Conservation (phyloP, 2,797 vertebrate genomes). For the Setipinna tenuifilis region DNA sequence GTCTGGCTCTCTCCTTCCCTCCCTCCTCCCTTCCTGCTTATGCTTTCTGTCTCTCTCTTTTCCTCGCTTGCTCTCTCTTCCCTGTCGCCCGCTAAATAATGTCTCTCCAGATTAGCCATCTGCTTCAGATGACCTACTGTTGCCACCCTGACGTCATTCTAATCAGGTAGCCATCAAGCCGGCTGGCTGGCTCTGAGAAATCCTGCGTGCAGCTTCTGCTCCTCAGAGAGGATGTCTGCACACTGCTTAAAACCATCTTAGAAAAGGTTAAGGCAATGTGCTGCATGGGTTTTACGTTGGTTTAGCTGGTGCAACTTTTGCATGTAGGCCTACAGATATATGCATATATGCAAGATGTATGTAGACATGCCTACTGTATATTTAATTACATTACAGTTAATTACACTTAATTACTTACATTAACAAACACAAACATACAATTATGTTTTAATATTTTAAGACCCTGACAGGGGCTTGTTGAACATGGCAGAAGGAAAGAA, state of each 20-base stretch:
- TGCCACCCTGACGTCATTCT: slow-evolving; percentile 64
- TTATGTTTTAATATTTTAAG: neutral
- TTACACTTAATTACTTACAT: neutral
- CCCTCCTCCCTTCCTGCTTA: neutral
- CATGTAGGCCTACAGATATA: too few species aligned
- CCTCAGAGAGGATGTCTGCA: too few species aligned
- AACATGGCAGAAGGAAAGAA: neutral
- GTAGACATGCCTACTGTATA: too few species aligned
- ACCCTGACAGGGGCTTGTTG: too few species aligned
- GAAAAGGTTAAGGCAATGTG: too few species aligned
- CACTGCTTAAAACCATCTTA: too few species aligned
- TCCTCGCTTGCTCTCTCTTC: slow-evolving; percentile 18
- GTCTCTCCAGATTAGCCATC: slow-evolving; percentile 71
- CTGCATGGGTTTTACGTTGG: neutral
- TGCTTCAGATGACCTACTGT: slow-evolving; percentile 53
- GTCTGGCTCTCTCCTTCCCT: neutral
- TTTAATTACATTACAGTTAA: too few species aligned
- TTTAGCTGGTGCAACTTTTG: neutral
- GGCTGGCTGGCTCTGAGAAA: neutral
- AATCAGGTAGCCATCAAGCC: slow-evolving; percentile 66
- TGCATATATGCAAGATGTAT: neutral
- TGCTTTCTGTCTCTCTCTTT: neutral
- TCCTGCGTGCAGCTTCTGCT: neutral
- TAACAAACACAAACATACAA: neutral
- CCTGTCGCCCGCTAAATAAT: slow-evolving; percentile 54